Evolutionary conservation across 2,113 vertebrate species (phyloP), one percentile per base, ranked within the genome.

Genomic region (Bubo scandiacus): DNA sequence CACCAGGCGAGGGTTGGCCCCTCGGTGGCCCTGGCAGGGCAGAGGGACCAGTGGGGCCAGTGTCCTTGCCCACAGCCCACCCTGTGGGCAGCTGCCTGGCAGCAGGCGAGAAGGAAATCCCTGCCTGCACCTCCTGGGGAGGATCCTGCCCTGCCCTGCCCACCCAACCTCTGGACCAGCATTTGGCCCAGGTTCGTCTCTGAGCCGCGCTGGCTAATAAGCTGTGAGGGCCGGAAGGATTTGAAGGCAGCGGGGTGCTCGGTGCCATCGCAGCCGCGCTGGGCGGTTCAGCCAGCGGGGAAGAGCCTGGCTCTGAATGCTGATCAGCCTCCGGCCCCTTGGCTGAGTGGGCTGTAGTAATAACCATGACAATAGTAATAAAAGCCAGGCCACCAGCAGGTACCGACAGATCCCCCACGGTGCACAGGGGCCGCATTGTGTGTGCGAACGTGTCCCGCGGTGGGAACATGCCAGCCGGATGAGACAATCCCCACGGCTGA

Each of bases 351-450:
- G 88, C 90, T 77, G 25, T 4, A 52, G 84, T 4, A 81, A 96
- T 96, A 96, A 94, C 93, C 96, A 94, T 91, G 62, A 94, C 93
- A 97, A 96, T 94, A 42, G 95, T 11, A 85, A 91, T 72, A 63
- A 96, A 96, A 97, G 95, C 88, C 90, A 92, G 95, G 85, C 95
- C 92, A 92, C 88, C 91, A 96, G 96, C 96, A 97, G 97, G 97
- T 97, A 96, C 95, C 79, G 57, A 85, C 91, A 94, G 86, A 96
- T 87, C 96, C 94, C 94, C 91, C 86, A 34, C 43, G 47, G 92
- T 19, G 72, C 94, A 97, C 96, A 97, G 96, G 95, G 94, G 36
- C 91, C 19, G 89, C 92, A 93, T 97, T 97, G 97, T 97, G 90
- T 15, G 87, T 14, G 81, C 8, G 61, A 90, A 54, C 87, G 54